phyloP scores from a whole-genome alignment of 2,113 vertebrate genomes.

The Rhinopomastus cyanomelas region DNA sequence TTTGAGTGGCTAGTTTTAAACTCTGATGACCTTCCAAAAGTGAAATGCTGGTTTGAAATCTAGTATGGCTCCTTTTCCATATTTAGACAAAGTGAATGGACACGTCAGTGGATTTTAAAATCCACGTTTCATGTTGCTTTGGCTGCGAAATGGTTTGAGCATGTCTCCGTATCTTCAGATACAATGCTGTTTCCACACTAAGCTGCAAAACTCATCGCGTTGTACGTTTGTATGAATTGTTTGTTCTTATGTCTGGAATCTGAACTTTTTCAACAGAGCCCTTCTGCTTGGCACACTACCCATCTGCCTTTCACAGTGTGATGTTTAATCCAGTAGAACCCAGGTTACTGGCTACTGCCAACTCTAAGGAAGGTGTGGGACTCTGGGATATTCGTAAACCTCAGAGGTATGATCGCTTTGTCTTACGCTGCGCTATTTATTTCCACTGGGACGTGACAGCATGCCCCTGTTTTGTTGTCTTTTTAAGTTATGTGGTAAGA shows the following conservation, averaged over 20 bases:
- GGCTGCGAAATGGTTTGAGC: constrained; percentile 23
- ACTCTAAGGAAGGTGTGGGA: constrained; percentile 98
- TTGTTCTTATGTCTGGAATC: constrained; percentile 34
- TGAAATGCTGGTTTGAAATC: constrained; percentile 10
- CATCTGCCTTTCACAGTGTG: constrained; percentile 97
- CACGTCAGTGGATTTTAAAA: neutral
- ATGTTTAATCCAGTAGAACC: constrained; percentile 99
- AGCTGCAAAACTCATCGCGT: constrained; percentile 4
- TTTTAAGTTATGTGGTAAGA: neutral
- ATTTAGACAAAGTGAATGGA: constrained; percentile 3
- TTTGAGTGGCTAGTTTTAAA: neutral
- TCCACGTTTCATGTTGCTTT: neutral
- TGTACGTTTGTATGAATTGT: neutral
- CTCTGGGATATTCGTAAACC: constrained; percentile 98
- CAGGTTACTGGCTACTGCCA: constrained; percentile 93
- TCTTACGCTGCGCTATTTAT: neutral
- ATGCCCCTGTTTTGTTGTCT: neutral
- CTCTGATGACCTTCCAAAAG: neutral
- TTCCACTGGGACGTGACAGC: neutral
- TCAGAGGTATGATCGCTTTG: constrained; percentile 83
- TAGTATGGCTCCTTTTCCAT: constrained; percentile 8
- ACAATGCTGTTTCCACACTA: neutral
- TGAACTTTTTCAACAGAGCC: constrained; percentile 82
- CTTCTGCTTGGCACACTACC: constrained; percentile 97
- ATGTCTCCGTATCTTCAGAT: constrained; percentile 20